Conservation (phyloP, 2,888 invertebrate species). For the Cerceris rybyensis region DNA sequence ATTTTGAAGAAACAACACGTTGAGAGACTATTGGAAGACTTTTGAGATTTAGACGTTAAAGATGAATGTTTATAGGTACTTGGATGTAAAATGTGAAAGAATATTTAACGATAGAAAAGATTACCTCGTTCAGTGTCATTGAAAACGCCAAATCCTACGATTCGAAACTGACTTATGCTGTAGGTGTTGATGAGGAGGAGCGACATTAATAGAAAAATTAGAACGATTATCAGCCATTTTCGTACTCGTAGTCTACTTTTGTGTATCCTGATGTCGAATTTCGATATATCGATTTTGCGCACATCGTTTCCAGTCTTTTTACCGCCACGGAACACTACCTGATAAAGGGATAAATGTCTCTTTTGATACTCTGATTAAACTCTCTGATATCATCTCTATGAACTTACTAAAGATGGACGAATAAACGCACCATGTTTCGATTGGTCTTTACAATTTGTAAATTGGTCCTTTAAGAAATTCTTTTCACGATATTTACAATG, state of each 20-base stretch:
- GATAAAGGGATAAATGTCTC: background rate
- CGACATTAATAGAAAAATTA: slow-evolving; percentile 71
- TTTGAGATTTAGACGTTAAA: background rate
- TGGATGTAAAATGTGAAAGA: too few species aligned
- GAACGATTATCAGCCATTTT: slow-evolving; percentile 74
- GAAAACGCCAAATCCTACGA: slow-evolving; percentile 48
- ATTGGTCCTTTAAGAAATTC: too few species aligned
- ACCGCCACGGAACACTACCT: slow-evolving; percentile 65
- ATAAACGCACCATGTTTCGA: too few species aligned
- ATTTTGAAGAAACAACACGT: background rate
- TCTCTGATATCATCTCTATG: background rate
- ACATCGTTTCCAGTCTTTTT: slow-evolving; percentile 53
- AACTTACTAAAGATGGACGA: background rate
- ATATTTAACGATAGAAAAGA: background rate
- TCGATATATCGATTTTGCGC: slow-evolving; percentile 27
- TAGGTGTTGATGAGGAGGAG: slow-evolving; percentile 75
- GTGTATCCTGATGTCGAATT: slow-evolving; percentile 47
- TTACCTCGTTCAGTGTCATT: slow-evolving; percentile 49
- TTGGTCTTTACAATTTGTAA: too few species aligned
- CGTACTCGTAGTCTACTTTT: slow-evolving; percentile 65
- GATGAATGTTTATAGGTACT: too few species aligned
- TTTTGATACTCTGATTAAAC: background rate
- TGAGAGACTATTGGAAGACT: background rate
- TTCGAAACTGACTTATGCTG: slow-evolving; percentile 70
- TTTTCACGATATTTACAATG: too few species aligned